These are phyloP conservation scores for Eupeodes luniger DNA, from an alignment of 2,888 invertebrate genomes.

Conservation along the genomic window DNA sequence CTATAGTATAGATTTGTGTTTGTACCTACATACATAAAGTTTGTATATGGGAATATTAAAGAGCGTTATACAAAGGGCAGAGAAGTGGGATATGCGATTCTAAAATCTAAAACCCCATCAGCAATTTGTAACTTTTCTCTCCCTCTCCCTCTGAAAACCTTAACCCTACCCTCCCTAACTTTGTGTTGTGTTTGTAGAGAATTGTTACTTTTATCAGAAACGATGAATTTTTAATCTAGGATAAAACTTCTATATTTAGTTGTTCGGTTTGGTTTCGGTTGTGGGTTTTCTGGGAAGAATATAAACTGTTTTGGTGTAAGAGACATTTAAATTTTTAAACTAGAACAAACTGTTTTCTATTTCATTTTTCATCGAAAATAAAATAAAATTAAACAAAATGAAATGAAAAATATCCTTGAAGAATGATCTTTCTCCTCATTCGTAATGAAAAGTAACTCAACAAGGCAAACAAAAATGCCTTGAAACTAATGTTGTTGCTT, in stretches of 20 bases:
- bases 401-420: slow-evolving; percentile 57
- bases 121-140: slow-evolving; percentile 67
- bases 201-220: slow-evolving; percentile 57
- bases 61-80: neutral
- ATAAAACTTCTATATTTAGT: slow-evolving; percentile 59
- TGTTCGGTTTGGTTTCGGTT: slow-evolving; percentile 51
- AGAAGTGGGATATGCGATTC: slow-evolving; percentile 24
- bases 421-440: slow-evolving; percentile 55
- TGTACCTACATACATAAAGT: too few relatives aligned
- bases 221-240: slow-evolving; percentile 69
- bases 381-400: slow-evolving; percentile 43
- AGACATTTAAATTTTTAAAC: slow-evolving; percentile 54
- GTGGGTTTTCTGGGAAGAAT: slow-evolving; percentile 12
- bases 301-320: slow-evolving; percentile 2
- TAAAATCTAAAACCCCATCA: slow-evolving; percentile 63
- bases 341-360: slow-evolving; percentile 25
- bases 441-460: slow-evolving; percentile 54
- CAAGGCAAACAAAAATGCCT: slow-evolving; percentile 57
- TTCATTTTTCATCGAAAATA: neutral
- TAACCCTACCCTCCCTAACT: slow-evolving; percentile 31
- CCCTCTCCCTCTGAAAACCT: too few relatives aligned
- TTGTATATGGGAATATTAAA: slow-evolving; percentile 8
- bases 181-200: slow-evolving; percentile 60
- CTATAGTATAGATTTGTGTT: too few relatives aligned
- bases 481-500: slow-evolving; percentile 45